Conservation (phyloP, 1,140 invertebrate genomes). For the Drosophila hydei region DNA sequence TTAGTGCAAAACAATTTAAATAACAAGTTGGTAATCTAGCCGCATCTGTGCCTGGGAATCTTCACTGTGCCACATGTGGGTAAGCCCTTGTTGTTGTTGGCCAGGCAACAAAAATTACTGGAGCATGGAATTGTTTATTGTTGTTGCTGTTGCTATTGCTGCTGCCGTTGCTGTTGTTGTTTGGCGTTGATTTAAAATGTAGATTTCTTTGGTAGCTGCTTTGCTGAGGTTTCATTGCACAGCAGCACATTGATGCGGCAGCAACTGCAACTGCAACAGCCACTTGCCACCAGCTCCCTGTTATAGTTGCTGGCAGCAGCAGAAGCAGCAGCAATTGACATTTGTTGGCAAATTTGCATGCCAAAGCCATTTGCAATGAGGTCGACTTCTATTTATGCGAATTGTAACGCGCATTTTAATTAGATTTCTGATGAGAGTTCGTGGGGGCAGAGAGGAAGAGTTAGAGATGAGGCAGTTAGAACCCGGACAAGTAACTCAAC, state of each 20-base stretch:
- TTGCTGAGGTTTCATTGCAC: conserved; percentile 54
- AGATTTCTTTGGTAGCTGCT: conserved; percentile 58
- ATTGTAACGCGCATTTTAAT: conserved; percentile 75
- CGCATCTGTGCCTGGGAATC: conserved; percentile 56
- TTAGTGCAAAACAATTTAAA: conserved; percentile 70
- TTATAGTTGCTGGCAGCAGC: conserved; percentile 18
- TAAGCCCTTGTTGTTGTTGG: conserved; percentile 43
- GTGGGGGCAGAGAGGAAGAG: neutral
- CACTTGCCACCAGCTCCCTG: conserved; percentile 7
- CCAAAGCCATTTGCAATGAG: conserved; percentile 55
- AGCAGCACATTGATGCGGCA: conserved; percentile 41
- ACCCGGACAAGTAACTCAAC: conserved; percentile 5
- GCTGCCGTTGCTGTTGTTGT: conserved; percentile 11
- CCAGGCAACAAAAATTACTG: conserved; percentile 51
- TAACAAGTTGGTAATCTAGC: conserved; percentile 69
- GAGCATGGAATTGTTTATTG: conserved; percentile 61
- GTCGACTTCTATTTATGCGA: conserved; percentile 54
- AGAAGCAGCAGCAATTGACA: conserved; percentile 50
- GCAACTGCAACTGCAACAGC: conserved; percentile 3
- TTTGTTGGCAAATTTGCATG: conserved; percentile 66
- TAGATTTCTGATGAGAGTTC: conserved; percentile 55
- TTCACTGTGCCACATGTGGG: conserved; percentile 48
- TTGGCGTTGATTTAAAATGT: conserved; percentile 66
- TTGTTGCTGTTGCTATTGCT: conserved; percentile 31
- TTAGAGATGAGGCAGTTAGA: neutral